Base-by-base conservation (phyloP, 2,113 vertebrate species). In the Triplophysa siluroides region DNA sequence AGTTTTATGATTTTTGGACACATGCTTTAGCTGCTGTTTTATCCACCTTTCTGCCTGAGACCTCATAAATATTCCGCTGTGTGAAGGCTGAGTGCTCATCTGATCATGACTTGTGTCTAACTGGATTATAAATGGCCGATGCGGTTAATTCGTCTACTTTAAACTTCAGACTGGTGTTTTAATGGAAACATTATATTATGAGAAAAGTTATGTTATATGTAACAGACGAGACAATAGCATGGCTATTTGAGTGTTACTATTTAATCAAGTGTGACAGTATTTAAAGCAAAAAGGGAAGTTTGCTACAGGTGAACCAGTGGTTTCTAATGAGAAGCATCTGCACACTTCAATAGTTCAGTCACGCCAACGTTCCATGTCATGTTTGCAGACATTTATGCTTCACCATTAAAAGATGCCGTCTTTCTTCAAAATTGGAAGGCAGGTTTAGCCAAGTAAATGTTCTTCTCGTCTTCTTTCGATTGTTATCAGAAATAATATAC, bases 41-140 rank as follows among this genome's bases (percentile, higher is more conserved):
- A 65, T 76, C 74, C 74, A 76, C 74, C 74, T 76, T 64, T 41
- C 24, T 64, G 45, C 62, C 62, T 6, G 43, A 65, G 45, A 43
- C 45, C 47, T 76, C 45, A 76, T 76, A 76, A 76, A 76, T 65
- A 76, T 65, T 76, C 45, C 16, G 29, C 74, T 65, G 16, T 9
- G 26, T 52, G 74, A 65, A 45, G 26, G 60, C 65, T 76, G 74
- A 76, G 74, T 45, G 50, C 74, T 54, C 74, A 76, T 76, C 74
- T 65, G 74, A 76, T 76, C 62, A 52, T 65, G 74, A 64, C 24
- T 64, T 7, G 41, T 76, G 60, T 65, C 74, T 33, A 65, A 65
- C 62, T 12, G 45, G 74, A 76, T 76, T 65, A 65, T 52, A 43
- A 65, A 38, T 76, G 45, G 58, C 5, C 8, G 4, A 64, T 38